Conservation (phyloP, 2,888 invertebrate genomes). For the Venusia cambrica region DNA sequence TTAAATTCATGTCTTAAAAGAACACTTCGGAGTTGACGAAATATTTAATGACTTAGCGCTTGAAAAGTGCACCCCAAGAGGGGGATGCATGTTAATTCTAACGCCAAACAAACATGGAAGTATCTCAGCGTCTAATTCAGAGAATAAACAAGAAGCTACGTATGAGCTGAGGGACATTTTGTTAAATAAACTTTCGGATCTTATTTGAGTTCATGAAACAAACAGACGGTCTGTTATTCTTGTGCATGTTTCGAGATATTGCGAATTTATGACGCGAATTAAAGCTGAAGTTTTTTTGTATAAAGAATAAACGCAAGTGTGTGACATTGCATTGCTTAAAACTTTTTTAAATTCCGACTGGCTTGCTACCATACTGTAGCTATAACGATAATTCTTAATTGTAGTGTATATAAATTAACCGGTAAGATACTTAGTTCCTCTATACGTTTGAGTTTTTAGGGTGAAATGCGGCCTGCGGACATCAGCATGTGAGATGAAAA, state of each 20-base stretch:
- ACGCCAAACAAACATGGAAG: conserved; percentile 53
- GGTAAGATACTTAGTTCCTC: no score
- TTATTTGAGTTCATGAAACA: conserved; percentile 65
- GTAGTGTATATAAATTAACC: no score
- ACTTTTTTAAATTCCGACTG: no score
- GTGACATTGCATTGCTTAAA: no score
- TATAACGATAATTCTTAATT: no score
- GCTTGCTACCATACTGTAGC: no score
- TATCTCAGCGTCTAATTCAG: conserved; percentile 56
- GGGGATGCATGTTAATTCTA: conserved; percentile 53
- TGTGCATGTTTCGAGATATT: conserved; percentile 6
- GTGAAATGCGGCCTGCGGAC: no score
- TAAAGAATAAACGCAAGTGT: no score
- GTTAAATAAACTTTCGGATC: conserved; percentile 62
- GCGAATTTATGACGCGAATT: conserved; percentile 10
- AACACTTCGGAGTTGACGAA: conserved; percentile 5
- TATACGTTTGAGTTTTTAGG: no score
- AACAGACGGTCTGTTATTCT: conserved; percentile 29
- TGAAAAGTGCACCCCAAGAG: conserved; percentile 26
- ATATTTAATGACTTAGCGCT: conserved; percentile 15
- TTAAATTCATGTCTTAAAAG: background rate
- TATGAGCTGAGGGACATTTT: conserved; percentile 47
- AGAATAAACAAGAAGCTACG: conserved; percentile 42
- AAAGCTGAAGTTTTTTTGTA: no score
- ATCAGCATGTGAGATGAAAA: no score